Evolutionary conservation across 2,888 invertebrate genomes (phyloP).

Genomic region (Chymomyza amoena): DNA sequence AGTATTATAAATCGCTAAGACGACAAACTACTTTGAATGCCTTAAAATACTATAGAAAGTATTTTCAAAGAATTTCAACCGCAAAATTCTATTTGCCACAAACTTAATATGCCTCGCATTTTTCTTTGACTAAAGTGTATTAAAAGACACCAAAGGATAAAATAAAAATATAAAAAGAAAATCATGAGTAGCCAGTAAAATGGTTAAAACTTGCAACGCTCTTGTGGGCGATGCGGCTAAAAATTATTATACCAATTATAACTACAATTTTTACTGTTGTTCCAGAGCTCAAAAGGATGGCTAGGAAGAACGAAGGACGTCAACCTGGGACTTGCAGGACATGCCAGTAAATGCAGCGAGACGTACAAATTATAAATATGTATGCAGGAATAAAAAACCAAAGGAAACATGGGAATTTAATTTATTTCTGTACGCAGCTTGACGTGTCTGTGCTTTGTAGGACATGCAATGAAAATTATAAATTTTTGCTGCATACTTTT

Average conservation of each 20-base stretch:
- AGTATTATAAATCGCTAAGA: too few species aligned
- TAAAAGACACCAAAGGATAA: too few species aligned
- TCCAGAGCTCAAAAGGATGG: neutral
- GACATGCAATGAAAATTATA: conserved; percentile 3
- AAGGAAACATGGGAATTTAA: conserved; percentile 53
- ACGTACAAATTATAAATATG: neutral
- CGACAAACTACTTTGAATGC: too few species aligned
- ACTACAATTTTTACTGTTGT: conserved; percentile 42
- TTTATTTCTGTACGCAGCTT: conserved; percentile 32
- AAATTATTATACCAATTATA: conserved; percentile 55
- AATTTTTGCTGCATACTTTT: conserved; percentile 46
- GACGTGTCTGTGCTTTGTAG: conserved; percentile 21
- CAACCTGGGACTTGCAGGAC: neutral
- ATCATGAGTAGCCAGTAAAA: too few species aligned
- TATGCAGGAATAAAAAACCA: neutral
- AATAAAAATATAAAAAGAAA: too few species aligned
- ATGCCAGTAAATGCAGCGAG: neutral
- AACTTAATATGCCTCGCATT: too few species aligned
- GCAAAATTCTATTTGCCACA: too few species aligned
- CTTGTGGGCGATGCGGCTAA: conserved; percentile 4
- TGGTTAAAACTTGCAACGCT: neutral
- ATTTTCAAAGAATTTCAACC: too few species aligned
- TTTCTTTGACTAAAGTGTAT: too few species aligned
- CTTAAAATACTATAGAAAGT: too few species aligned
- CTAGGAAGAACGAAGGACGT: neutral